These are phyloP conservation scores for Dioctria rufipes DNA, from an alignment of 2,888 invertebrate species.

Conservation along the genomic window DNA sequence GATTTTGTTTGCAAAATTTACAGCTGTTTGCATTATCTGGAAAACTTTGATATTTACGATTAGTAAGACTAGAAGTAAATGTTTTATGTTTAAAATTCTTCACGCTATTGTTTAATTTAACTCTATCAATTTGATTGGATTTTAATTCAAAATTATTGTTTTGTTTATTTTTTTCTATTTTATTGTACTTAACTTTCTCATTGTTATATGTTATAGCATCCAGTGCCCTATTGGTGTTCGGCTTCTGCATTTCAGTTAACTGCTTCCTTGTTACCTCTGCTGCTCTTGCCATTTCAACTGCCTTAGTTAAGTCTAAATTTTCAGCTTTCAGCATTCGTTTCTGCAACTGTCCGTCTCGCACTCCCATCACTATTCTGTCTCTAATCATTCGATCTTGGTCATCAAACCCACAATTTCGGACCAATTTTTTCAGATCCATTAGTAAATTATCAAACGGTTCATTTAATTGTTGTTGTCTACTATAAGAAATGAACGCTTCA, in stretches of 20 bases:
- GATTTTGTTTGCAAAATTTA: slow-evolving; percentile 16
- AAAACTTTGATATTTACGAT: slow-evolving; percentile 18
- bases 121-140: neutral
- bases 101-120: neutral
- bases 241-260: slow-evolving; percentile 18
- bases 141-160: no score
- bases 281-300: slow-evolving; percentile 43
- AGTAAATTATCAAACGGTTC: slow-evolving; percentile 52
- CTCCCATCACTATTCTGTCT: slow-evolving; percentile 42
- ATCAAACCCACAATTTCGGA: slow-evolving; percentile 31
- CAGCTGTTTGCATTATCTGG: neutral
- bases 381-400: slow-evolving; percentile 44
- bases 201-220: slow-evolving; percentile 20
- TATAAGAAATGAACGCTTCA: slow-evolving; percentile 42
- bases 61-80: neutral
- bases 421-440: slow-evolving; percentile 49
- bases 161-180: neutral
- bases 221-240: neutral
- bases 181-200: slow-evolving; percentile 9
- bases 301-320: slow-evolving; percentile 3
- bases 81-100: neutral
- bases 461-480: slow-evolving; percentile 14
- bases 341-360: slow-evolving; percentile 5
- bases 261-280: slow-evolving; percentile 23
- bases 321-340: slow-evolving; percentile 6